Evolutionary conservation across 2,113 vertebrate genomes (phyloP).

Genomic region (Beaufortia kweichowensis): DNA sequence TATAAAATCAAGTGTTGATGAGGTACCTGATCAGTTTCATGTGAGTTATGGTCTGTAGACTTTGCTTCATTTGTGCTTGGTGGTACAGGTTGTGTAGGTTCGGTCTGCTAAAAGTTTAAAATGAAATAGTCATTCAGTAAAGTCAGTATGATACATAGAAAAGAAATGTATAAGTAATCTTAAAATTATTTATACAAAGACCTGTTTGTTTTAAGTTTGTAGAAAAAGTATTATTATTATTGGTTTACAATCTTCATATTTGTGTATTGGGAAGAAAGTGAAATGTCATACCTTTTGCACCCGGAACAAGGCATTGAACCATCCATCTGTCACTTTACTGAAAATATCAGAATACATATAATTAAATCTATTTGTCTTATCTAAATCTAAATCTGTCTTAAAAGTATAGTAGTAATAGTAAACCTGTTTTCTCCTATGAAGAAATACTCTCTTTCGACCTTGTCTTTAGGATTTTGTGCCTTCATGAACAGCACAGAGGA

Average conservation of each 20-base stretch:
- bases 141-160: not conserved
- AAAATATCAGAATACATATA: constrained; percentile 27
- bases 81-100: not conserved
- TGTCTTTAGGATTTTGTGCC: constrained; percentile 35
- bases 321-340: constrained; percentile 63
- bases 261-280: no score
- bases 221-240: no score
- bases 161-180: not conserved
- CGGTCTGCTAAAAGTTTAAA: not conserved
- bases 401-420: constrained; percentile 42
- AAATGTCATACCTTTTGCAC: constrained; percentile 46
- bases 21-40: not conserved
- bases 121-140: not conserved
- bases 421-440: constrained; percentile 80
- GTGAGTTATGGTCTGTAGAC: not conserved
- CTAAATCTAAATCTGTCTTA: not conserved
- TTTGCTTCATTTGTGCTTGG: not conserved
- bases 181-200: not conserved
- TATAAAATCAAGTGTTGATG: not conserved
- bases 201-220: no score
- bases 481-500: constrained; percentile 79
- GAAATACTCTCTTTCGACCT: constrained; percentile 76
- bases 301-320: constrained; percentile 63
- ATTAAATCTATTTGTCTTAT: not conserved
- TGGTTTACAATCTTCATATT: no score